Evolutionary conservation across 2,888 invertebrate genomes (phyloP), one percentile per base, ranked within the genome.

Genomic region (Trypoxylon attenuatum): DNA sequence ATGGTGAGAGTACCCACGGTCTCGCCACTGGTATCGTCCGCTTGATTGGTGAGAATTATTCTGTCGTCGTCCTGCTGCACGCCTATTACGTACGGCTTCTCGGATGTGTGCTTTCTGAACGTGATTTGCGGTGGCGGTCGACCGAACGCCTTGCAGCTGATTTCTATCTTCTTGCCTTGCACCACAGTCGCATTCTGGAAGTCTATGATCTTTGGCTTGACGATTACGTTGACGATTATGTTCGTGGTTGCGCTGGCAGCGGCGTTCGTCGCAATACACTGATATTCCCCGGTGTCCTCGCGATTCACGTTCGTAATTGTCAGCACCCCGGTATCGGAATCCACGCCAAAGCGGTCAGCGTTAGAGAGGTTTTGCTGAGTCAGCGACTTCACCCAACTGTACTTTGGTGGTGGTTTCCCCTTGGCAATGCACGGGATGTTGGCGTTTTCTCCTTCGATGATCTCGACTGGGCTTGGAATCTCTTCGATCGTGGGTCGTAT

Each of bases 401-500:
- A 95, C 57, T 90, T 91, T 42, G 97, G 96, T 13, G 92, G 91
- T 1, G 97, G 97, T 84, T 96, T 96, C 15, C 96, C 96, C 38
- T 89, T 90, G 0, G 95, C 96, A 74, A 91, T 91, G 84, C 97
- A 97, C 53, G 90, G 89, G 29, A 95, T 91, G 1, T 91, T 90
- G 27, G 93, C 93, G 23, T 92, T 90, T 85, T 94, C 94, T 0
- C 94, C 95, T 87, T 97, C 96, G 33, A 94, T 90, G 2, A 95
- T 93, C 79, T 94, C 92, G 5, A 92, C 87, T 16, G 89, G 88
- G 1, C 88, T 84, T 46, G 90, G 89, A 55, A 92, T 88, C 69
- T 90, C 89, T 56, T 91, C 90, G 83, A 96, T 93, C 82, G 90
- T 89, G 5, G 96, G 96, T 33, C 92, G 91, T 16, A 93, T 91